These are phyloP conservation scores for Aptenodytes forsteri DNA, from an alignment of 2,113 vertebrate species.

Conservation along the genomic window DNA sequence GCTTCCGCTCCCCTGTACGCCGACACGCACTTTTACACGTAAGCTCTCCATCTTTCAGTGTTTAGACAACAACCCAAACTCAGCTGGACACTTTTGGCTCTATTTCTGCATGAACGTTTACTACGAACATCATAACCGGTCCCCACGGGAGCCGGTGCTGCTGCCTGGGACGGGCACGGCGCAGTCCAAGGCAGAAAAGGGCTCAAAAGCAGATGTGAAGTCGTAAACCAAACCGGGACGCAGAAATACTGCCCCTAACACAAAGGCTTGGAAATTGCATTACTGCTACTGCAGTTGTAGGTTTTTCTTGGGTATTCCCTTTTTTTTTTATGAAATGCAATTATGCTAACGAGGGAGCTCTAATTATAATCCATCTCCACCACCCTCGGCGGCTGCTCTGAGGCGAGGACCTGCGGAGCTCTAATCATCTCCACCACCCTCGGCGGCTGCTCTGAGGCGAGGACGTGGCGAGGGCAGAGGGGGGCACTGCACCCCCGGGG, in stretches of 20 bases:
- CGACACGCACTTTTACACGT: neutral
- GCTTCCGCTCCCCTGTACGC: neutral
- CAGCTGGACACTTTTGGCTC: neutral
- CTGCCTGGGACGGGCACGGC: neutral
- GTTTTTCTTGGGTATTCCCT: neutral
- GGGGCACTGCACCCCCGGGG: neutral
- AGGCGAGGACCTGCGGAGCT: neutral
- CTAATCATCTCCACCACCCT: neutral
- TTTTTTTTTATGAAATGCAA: neutral
- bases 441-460: neutral
- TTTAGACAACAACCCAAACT: neutral
- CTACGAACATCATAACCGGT: accelerated
- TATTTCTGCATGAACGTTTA: neutral
- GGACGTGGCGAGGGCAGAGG: neutral
- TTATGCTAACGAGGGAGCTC: constrained; percentile 24
- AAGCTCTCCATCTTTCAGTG: neutral
- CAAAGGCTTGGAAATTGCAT: neutral
- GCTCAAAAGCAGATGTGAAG: accelerated
- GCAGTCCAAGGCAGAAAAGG: neutral
- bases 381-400: neutral
- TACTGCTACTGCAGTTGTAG: neutral
- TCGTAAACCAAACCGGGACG: accelerated
- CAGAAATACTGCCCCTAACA: neutral
- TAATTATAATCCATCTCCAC: constrained; percentile 18
- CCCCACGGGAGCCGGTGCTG: neutral